Conservation (phyloP, 1,140 invertebrate genomes). For the Ericerus pela region DNA sequence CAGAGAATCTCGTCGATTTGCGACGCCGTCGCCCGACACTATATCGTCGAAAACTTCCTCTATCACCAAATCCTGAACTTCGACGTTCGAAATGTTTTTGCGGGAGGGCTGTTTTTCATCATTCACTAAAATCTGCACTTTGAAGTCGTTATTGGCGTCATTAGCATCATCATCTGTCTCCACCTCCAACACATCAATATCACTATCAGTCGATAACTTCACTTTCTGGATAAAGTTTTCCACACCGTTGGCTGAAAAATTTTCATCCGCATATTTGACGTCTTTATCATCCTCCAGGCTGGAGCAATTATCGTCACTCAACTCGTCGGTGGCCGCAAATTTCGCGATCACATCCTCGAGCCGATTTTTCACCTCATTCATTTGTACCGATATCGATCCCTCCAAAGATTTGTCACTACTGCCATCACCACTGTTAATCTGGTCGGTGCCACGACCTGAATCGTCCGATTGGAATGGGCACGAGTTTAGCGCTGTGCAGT, state of each 20-base stretch:
- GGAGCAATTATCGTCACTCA: not conserved
- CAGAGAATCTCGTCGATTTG: not conserved
- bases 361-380: slow-evolving; percentile 23
- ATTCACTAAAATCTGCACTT: no score
- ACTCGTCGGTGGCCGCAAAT: not conserved
- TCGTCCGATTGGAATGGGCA: slow-evolving; percentile 27
- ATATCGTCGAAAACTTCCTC: not conserved
- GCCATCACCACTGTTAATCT: slow-evolving; percentile 17
- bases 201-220: no score
- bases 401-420: slow-evolving; percentile 11
- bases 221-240: no score
- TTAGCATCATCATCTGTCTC: no score
- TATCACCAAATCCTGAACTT: not conserved
- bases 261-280: no score
- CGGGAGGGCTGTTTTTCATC: no score
- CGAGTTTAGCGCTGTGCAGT: not conserved
- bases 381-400: slow-evolving; percentile 15
- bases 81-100: no score
- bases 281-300: slow-evolving; percentile 4
- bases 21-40: not conserved
- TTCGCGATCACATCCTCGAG: slow-evolving; percentile 21
- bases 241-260: no score
- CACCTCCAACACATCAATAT: no score
- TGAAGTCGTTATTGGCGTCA: no score
- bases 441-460: slow-evolving; percentile 16